Percentiles rank a stretch among this genome's conserved stretches.
Conservation (phyloP, 1,140 invertebrate species). For the Babylonia areolata region DNA sequence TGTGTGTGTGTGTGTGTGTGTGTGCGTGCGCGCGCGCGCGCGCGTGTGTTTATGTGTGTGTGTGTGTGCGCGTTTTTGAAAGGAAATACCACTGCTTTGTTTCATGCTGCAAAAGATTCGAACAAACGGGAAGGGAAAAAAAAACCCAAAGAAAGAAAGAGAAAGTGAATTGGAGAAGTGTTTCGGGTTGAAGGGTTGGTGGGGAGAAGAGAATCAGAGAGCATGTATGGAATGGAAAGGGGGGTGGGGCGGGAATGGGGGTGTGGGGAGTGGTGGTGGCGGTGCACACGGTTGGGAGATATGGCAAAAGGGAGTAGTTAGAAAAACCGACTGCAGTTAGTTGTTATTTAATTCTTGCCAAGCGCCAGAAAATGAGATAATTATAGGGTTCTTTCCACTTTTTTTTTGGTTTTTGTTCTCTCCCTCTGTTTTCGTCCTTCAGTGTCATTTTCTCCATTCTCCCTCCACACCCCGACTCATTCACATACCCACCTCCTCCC, state of each 20-base stretch:
- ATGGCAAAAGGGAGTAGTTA: neutral
- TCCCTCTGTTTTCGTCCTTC: neutral
- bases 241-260: too few species aligned
- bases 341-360: constrained; percentile 7
- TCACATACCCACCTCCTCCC: neutral
- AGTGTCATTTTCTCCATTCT: neutral
- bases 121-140: too few species aligned
- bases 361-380: neutral
- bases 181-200: too few species aligned
- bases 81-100: neutral
- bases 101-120: neutral
- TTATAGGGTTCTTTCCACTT: neutral
- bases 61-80: neutral
- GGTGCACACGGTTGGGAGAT: neutral
- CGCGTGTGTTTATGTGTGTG: neutral
- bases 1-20: constrained; percentile 13
- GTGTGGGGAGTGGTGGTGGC: too few species aligned
- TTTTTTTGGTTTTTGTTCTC: too few species aligned
- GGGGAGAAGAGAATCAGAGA: too few species aligned
- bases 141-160: constrained; percentile 3
- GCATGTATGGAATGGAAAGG: too few species aligned
- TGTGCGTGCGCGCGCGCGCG: neutral
- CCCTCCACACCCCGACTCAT: neutral
- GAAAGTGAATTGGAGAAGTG: neutral
- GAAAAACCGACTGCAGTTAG: neutral